phyloP scores from a whole-genome alignment of 2,113 vertebrate genomes.

The Erpornis zantholeuca region DNA sequence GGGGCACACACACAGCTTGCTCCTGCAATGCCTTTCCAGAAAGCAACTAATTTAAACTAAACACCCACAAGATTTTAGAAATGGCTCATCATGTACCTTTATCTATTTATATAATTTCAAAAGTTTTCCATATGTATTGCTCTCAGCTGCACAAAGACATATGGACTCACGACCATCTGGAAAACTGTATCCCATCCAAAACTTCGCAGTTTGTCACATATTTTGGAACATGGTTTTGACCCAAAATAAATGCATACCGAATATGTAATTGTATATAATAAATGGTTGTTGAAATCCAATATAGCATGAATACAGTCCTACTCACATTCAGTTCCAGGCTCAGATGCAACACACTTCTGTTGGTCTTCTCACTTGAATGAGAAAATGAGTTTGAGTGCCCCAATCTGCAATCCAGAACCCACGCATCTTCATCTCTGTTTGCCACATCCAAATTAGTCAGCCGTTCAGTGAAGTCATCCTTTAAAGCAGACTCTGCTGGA shows the following conservation, averaged over 20 bases:
- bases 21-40: not conserved
- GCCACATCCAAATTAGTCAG: slow-evolving; percentile 53
- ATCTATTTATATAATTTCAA: not conserved
- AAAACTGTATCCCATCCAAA: not conserved
- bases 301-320: slow-evolving; percentile 8
- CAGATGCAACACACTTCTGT: slow-evolving; percentile 58
- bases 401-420: slow-evolving; percentile 66
- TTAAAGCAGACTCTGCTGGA: slow-evolving; percentile 59
- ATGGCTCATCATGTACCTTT: not conserved
- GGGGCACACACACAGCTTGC: not conserved
- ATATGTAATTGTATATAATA: not conserved
- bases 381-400: slow-evolving; percentile 44
- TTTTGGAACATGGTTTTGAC: not conserved
- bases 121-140: not conserved
- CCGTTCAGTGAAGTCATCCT: slow-evolving; percentile 61
- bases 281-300: not conserved
- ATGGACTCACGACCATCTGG: not conserved
- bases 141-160: not conserved
- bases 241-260: not conserved
- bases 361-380: slow-evolving; percentile 61
- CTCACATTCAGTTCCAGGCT: slow-evolving; percentile 76
- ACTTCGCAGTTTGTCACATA: not conserved
- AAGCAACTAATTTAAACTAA: not conserved
- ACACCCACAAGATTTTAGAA: not conserved
- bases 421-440: slow-evolving; percentile 58